Conservation (phyloP, 2,113 vertebrate species). For the Typhlomys cinereus region DNA sequence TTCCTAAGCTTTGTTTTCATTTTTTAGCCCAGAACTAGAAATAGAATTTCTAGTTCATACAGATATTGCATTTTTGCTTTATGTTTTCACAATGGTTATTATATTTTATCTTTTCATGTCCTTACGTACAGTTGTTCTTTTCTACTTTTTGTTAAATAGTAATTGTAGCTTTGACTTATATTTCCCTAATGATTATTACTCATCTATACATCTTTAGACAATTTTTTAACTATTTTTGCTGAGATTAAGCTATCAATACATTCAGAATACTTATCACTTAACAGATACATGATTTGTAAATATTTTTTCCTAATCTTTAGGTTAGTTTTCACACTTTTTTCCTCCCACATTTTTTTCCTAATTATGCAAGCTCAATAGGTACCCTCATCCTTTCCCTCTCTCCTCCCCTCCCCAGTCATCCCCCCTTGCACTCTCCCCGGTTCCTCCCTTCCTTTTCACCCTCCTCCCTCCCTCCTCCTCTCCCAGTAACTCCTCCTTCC, state of each 20-base stretch:
- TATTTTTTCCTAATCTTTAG: background rate
- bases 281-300: background rate
- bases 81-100: background rate
- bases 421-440: too few relatives aligned
- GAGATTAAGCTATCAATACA: background rate
- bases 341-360: too few relatives aligned
- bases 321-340: background rate
- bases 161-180: too few relatives aligned
- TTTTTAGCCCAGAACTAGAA: background rate
- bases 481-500: too few relatives aligned
- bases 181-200: background rate
- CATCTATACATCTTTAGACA: background rate
- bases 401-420: too few relatives aligned
- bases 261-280: background rate
- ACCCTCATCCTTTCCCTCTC: too few relatives aligned
- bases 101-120: background rate
- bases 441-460: too few relatives aligned
- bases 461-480: too few relatives aligned
- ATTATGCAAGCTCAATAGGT: too few relatives aligned
- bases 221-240: background rate
- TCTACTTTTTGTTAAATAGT: background rate
- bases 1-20: background rate
- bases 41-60: background rate
- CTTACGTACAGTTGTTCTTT: background rate
- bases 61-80: background rate